Conservation (phyloP, 2,797 vertebrate species). For the Megaceryle alcyon region DNA sequence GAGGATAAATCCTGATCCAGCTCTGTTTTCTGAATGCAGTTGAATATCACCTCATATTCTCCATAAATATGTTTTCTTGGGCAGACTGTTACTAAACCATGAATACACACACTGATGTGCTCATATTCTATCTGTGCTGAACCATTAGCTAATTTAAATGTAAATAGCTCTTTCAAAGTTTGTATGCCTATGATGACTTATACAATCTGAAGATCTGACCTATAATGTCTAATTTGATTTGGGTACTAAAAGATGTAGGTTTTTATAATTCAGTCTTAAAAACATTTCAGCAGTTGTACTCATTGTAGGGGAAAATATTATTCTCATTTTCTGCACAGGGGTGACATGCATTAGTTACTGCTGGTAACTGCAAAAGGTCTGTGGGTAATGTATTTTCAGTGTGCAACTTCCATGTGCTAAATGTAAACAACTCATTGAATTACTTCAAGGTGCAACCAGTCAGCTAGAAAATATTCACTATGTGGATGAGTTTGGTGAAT, state of each 20-base stretch:
- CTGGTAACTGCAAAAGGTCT: background rate
- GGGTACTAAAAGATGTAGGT: background rate
- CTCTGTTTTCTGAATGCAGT: background rate
- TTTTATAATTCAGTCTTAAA: background rate
- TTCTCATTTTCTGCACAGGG: background rate
- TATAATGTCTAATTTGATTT: background rate
- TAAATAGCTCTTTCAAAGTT: background rate
- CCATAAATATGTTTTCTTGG: background rate
- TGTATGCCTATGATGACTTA: background rate
- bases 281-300: background rate
- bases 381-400: background rate
- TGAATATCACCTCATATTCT: background rate
- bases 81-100: background rate
- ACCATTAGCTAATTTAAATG: background rate
- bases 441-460: background rate
- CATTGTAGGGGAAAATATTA: background rate
- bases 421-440: background rate
- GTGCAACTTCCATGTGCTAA: background rate
- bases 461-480: background rate
- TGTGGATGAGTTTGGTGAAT: background rate
- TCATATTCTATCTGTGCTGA: background rate
- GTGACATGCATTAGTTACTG: background rate
- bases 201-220: background rate
- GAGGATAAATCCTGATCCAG: background rate
- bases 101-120: background rate